Conservation (phyloP, 1,140 invertebrate species). For the Caenorhabditis elegans region WBcel235 BX284602.5:13952001-13952500, state of each 20-base stretch:
- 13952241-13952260: constrained; percentile 7
- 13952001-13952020: not conserved
- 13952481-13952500: not conserved
- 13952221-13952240: constrained; percentile 35
- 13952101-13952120: constrained; percentile 30
- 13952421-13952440: constrained; percentile 22
- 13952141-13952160: constrained; percentile 31
- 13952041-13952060: not conserved
- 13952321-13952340: constrained; percentile 12
- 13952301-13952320: constrained; percentile 8
- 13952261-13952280: not conserved
- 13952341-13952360: constrained; percentile 11
- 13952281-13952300: not conserved
- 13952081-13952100: constrained; percentile 18
- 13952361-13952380: not conserved
- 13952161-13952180: constrained; percentile 18
- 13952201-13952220: constrained; percentile 39
- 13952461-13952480: not conserved
- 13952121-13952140: constrained; percentile 14
- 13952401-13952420: not conserved
- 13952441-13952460: not conserved
- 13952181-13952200: constrained; percentile 24
- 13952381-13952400: no score
- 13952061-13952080: not conserved
- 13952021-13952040: not conserved